These are phyloP conservation scores for Galemys pyrenaicus DNA, from an alignment of 2,113 vertebrate genomes.

Conservation along the genomic window DNA sequence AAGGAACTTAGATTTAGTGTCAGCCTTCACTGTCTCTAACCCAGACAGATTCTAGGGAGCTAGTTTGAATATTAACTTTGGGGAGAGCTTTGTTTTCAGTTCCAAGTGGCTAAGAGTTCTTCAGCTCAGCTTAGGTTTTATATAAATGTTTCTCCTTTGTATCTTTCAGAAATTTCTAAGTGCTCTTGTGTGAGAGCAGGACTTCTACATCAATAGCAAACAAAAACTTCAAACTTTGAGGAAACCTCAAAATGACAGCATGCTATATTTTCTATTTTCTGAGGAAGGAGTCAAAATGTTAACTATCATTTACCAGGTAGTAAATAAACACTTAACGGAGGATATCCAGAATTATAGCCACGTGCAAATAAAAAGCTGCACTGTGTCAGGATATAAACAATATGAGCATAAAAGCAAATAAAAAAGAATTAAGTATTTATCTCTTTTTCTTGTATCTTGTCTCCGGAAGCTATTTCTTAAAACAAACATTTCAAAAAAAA, in stretches of 20 bases:
- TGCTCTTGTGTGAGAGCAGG: background rate
- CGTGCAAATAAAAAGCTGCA: background rate
- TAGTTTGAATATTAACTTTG: background rate
- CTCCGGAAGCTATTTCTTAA: background rate
- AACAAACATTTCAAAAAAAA: background rate
- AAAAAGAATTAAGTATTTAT: background rate
- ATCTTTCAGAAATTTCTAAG: conserved; percentile 32
- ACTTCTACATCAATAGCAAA: background rate
- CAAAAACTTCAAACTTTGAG: background rate
- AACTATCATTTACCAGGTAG: background rate
- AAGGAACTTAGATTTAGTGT: no score
- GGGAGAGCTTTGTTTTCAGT: background rate
- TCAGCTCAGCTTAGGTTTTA: background rate
- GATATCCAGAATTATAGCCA: background rate
- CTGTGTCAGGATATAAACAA: background rate
- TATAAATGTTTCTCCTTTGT: background rate
- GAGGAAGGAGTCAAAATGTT: background rate
- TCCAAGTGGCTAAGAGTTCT: background rate
- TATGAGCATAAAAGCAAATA: background rate
- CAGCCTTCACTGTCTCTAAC: background rate
- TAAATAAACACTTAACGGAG: background rate
- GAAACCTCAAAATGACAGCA: background rate
- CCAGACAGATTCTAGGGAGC: background rate
- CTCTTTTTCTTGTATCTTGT: background rate
- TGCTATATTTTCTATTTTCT: background rate